Percentiles rank a stretch among this genome's conserved stretches.
Evolutionary conservation across 2,888 invertebrate species (phyloP).

Genomic region (Amorpha juglandis): DNA sequence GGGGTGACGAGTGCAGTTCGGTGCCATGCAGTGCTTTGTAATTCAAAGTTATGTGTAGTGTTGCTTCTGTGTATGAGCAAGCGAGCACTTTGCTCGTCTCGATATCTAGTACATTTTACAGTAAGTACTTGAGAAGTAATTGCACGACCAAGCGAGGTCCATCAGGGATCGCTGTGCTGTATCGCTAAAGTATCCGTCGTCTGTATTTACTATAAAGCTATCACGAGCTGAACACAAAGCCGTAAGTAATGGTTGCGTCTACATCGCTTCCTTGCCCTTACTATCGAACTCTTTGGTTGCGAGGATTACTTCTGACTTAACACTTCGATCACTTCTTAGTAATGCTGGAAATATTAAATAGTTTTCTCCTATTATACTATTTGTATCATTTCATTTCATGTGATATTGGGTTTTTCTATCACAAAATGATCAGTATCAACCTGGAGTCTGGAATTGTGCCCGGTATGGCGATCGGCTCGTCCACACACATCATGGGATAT

Average conservation of each 20-base stretch:
- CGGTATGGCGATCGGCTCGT: too few relatives aligned
- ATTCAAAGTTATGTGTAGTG: too few relatives aligned
- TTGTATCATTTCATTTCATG: too few relatives aligned
- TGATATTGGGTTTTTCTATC: too few relatives aligned
- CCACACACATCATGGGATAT: too few relatives aligned
- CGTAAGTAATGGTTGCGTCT: conserved; percentile 41
- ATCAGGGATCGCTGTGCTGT: background rate
- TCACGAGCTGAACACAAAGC: conserved; percentile 39
- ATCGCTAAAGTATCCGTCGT: conserved; percentile 27
- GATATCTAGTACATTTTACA: background rate
- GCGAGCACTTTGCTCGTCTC: background rate
- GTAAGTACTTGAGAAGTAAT: conserved; percentile 1
- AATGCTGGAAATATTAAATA: background rate
- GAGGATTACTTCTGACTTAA: too few relatives aligned
- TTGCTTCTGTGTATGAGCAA: too few relatives aligned
- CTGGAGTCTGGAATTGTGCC: too few relatives aligned
- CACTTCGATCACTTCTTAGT: background rate
- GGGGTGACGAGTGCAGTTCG: too few relatives aligned
- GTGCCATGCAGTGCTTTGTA: too few relatives aligned
- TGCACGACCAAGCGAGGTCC: background rate
- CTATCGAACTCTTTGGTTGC: background rate
- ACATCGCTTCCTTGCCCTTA: background rate
- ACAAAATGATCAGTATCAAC: too few relatives aligned
- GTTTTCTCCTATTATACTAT: background rate
- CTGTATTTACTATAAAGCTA: conserved; percentile 43